These are phyloP conservation scores for Pogona vitticeps DNA, from an alignment of 2,113 vertebrate genomes.

Conservation along the genomic window DNA sequence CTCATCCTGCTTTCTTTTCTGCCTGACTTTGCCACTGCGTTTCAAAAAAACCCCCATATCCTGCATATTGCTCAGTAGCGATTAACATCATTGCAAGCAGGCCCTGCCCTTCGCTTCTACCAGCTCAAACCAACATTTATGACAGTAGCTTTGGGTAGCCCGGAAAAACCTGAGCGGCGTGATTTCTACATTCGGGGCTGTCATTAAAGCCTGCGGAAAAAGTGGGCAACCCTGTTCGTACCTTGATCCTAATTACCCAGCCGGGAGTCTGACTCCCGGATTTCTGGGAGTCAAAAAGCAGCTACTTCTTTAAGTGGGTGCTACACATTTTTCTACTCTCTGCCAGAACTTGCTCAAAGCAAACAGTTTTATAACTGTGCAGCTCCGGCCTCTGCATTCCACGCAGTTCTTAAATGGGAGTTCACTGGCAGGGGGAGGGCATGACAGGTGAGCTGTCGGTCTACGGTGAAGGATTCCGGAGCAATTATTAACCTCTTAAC, in stretches of 20 bases:
- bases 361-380: slow-evolving; percentile 3
- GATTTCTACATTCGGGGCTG: too few species aligned
- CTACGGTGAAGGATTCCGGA: too few species aligned
- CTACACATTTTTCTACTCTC: background rate
- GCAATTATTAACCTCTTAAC: slow-evolving; percentile 6
- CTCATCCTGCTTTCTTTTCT: too few species aligned
- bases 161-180: too few species aligned
- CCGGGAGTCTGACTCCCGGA: too few species aligned
- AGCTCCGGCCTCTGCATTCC: background rate
- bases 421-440: background rate
- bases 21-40: too few species aligned
- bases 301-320: background rate
- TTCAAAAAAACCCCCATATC: background rate
- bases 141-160: background rate
- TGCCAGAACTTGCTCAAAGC: background rate
- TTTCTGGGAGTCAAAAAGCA: background rate
- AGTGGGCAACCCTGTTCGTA: background rate
- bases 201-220: too few species aligned
- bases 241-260: background rate
- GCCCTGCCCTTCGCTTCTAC: background rate
- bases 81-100: background rate
- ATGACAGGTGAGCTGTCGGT: background rate
- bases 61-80: background rate
- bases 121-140: too few species aligned
- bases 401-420: slow-evolving; percentile 13